phyloP scores from a whole-genome alignment of 1,140 invertebrate genomes.

The Drosophila willistoni region DNA sequence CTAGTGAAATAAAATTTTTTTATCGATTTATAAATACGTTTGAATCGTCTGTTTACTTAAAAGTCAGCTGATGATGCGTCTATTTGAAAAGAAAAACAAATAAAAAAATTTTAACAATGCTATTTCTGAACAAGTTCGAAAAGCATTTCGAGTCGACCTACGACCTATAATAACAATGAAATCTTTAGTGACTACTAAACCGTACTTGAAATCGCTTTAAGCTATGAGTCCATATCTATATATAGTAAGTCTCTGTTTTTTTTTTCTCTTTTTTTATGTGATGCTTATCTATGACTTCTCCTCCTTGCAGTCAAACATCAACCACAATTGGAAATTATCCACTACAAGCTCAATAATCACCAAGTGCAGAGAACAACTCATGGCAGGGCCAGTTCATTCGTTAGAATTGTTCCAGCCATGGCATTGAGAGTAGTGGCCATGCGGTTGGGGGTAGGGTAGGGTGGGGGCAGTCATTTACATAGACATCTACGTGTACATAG shows the following conservation, averaged over 20 bases:
- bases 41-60: no score
- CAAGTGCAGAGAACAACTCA: background rate
- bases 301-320: background rate
- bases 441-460: no score
- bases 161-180: background rate
- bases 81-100: no score
- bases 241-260: background rate
- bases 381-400: background rate
- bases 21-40: no score
- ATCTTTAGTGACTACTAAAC: background rate
- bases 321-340: constrained; percentile 3
- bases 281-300: constrained; percentile 6
- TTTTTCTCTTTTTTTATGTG: background rate
- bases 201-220: background rate
- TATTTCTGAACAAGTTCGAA: no score
- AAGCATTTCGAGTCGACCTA: no score
- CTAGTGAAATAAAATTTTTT: no score
- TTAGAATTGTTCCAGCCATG: background rate
- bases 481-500: background rate
- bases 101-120: no score
- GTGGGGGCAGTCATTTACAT: background rate
- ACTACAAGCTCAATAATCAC: constrained; percentile 4
- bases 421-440: constrained; percentile 4
- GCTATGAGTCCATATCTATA: background rate
- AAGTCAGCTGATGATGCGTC: no score